Percentiles rank a stretch among this genome's conserved stretches.
Conservation (phyloP, 2,113 vertebrate species). For the Siphamia tubifer region DNA sequence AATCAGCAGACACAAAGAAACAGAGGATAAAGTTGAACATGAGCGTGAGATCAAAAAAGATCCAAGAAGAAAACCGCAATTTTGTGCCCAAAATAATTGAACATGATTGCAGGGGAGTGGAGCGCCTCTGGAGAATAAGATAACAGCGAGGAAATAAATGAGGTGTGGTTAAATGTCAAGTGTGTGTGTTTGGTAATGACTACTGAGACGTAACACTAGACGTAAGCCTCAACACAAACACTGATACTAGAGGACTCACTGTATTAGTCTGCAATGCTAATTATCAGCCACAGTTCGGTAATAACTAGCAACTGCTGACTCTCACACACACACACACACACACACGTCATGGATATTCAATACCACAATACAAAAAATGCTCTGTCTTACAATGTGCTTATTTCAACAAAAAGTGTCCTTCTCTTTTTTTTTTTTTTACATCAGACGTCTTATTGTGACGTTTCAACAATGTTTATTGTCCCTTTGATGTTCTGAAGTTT, state of each 20-base stretch:
- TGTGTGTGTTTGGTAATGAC: constrained; percentile 8
- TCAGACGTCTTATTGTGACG: not conserved
- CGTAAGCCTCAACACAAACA: not conserved
- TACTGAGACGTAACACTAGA: not conserved
- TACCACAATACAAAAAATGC: not conserved
- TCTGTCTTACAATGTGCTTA: not conserved
- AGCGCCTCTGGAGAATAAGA: constrained; percentile 42
- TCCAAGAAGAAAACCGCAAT: constrained; percentile 34
- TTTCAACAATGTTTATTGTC: not conserved
- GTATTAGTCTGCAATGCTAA: not conserved
- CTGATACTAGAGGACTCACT: not conserved
- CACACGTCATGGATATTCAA: not conserved
- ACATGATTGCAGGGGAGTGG: constrained; percentile 39
- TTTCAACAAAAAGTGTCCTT: constrained; percentile 26
- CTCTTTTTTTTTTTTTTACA: not conserved
- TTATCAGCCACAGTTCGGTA: constrained; percentile 19
- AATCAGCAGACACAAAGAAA: not conserved
- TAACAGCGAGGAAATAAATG: constrained; percentile 4
- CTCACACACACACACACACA: not conserved
- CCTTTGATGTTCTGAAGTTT: too few relatives aligned
- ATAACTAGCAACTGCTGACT: constrained; percentile 17
- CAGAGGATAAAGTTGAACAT: not conserved
- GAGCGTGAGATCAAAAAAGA: constrained; percentile 4
- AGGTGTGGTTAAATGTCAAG: not conserved
- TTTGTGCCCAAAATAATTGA: constrained; percentile 53